These are phyloP conservation scores for Mechanitis messenoides DNA, from an alignment of 2,888 invertebrate genomes.

Conservation along the genomic window DNA sequence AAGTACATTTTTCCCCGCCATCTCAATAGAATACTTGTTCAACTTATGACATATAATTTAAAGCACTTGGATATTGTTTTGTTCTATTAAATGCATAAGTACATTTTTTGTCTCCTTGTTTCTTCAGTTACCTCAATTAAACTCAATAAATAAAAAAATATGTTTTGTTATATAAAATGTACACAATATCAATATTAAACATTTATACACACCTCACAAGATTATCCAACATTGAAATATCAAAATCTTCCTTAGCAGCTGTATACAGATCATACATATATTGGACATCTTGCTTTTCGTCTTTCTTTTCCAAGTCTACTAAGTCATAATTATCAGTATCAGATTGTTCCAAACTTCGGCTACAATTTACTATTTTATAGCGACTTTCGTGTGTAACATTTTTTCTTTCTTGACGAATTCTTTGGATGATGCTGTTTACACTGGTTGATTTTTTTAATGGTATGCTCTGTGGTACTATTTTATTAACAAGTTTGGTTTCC, in stretches of 20 bases:
- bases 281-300: slow-evolving; percentile 43
- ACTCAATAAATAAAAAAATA: too few species aligned
- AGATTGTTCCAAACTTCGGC: slow-evolving; percentile 52
- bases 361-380: slow-evolving; percentile 63
- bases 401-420: slow-evolving; percentile 60
- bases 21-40: too few species aligned
- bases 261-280: slow-evolving; percentile 68
- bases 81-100: too few species aligned
- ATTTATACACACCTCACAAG: slow-evolving; percentile 48
- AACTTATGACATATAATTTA: too few species aligned
- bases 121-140: too few species aligned
- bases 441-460: slow-evolving; percentile 49
- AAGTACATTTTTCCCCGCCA: too few species aligned
- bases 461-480: slow-evolving; percentile 49
- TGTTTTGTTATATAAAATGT: background rate
- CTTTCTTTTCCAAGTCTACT: slow-evolving; percentile 52
- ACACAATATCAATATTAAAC: too few species aligned
- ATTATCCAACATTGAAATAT: slow-evolving; percentile 63
- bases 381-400: slow-evolving; percentile 51
- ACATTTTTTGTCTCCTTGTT: too few species aligned
- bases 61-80: too few species aligned
- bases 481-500: slow-evolving; percentile 55
- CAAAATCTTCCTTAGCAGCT: slow-evolving; percentile 58
- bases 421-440: slow-evolving; percentile 56
- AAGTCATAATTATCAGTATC: slow-evolving; percentile 45